Percentiles rank a stretch among this genome's conserved stretches.
phyloP scores from a whole-genome alignment of 2,797 vertebrate genomes.

The Aeoliscus strigatus region DNA sequence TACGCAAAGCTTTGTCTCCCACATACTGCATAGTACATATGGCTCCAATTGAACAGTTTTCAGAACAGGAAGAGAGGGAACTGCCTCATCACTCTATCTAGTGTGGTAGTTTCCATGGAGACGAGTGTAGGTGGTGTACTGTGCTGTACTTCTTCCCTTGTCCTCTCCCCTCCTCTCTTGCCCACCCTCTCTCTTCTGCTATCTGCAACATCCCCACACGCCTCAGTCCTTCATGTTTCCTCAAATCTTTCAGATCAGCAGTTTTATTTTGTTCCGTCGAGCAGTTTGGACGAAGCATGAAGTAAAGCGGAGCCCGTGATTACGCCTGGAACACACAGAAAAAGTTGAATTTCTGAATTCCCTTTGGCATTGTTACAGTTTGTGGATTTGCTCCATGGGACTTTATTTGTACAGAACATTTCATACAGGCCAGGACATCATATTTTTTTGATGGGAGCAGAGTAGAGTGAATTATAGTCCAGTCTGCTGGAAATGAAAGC shows the following conservation, averaged over 20 bases:
- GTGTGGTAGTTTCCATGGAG: slow-evolving; percentile 74
- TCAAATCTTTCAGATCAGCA: slow-evolving; percentile 2
- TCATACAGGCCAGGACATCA: too few species aligned
- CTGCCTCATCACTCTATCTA: slow-evolving; percentile 68
- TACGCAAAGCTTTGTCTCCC: slow-evolving; percentile 58
- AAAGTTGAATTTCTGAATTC: too few species aligned
- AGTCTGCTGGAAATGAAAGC: too few species aligned
- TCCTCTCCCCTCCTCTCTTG: slow-evolving; percentile 62
- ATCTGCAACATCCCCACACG: slow-evolving; percentile 60
- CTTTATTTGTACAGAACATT: too few species aligned
- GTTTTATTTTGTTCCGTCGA: too few species aligned
- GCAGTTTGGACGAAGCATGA: too few species aligned
- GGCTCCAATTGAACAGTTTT: slow-evolving; percentile 60
- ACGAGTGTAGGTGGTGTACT: slow-evolving; percentile 75
- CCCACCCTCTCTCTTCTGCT: slow-evolving; percentile 54
- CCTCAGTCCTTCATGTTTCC: slow-evolving; percentile 46
- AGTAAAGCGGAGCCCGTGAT: too few species aligned
- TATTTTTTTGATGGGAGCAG: too few species aligned
- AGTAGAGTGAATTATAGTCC: too few species aligned
- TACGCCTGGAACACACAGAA: too few species aligned
- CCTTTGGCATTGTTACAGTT: too few species aligned
- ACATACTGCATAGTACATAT: slow-evolving; percentile 58
- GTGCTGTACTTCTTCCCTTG: slow-evolving; percentile 65
- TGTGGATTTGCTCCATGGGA: too few species aligned
- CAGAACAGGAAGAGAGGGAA: slow-evolving; percentile 60